phyloP scores from a whole-genome alignment of 2,113 vertebrate genomes.

The Rallus limicola region DNA sequence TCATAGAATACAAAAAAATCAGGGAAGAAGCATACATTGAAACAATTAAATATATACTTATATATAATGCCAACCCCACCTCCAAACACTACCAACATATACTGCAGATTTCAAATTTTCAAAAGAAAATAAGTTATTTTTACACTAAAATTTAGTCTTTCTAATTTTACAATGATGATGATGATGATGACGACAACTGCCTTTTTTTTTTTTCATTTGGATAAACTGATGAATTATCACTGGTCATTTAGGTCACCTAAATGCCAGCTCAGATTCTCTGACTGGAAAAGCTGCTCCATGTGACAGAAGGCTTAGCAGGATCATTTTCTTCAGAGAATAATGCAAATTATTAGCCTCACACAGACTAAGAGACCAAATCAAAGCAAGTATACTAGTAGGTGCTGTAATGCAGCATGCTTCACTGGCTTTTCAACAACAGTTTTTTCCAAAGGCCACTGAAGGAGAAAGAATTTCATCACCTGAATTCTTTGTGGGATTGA shows the following conservation, averaged over 20 bases:
- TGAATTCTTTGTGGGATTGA: not conserved
- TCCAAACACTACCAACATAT: not conserved
- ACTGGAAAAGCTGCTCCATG: not conserved
- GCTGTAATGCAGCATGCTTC: not conserved
- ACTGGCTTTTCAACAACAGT: not conserved
- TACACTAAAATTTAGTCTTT: not conserved
- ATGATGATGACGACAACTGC: not conserved
- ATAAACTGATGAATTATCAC: not conserved
- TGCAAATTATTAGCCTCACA: not conserved
- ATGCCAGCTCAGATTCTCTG: not conserved
- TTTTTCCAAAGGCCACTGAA: not conserved
- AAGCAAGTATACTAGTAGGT: not conserved
- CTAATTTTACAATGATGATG: not conserved
- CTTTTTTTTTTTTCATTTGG: not conserved
- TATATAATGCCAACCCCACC: not conserved
- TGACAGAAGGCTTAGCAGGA: constrained; percentile 14
- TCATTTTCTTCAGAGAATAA: not conserved
- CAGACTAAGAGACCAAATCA: not conserved
- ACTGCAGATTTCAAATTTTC: not conserved
- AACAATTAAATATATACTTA: not conserved
- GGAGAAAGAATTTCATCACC: not conserved
- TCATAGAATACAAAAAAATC: not conserved
- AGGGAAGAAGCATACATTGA: not conserved
- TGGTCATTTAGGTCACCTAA: constrained; percentile 59
- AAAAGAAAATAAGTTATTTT: not conserved